phyloP scores from a whole-genome alignment of 2,113 vertebrate genomes.

The Mobula hypostoma region DNA sequence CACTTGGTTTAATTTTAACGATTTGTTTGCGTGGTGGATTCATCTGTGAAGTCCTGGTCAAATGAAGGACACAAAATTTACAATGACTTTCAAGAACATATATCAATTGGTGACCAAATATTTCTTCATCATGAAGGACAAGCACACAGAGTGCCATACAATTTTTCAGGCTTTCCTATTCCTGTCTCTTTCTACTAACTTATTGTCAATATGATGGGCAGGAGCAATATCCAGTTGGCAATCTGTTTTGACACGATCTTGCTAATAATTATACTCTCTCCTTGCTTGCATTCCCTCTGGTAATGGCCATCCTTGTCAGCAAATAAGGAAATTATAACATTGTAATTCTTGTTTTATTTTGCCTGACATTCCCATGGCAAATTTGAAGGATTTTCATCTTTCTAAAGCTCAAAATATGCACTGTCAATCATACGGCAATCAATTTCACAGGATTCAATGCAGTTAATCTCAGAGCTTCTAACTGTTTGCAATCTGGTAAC shows the following conservation, averaged over 20 bases:
- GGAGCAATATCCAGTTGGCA: neutral
- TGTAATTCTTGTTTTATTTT: too few relatives aligned
- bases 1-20: neutral
- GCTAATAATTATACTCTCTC: neutral
- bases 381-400: neutral
- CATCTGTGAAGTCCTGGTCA: neutral
- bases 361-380: neutral
- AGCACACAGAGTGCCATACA: neutral
- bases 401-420: neutral
- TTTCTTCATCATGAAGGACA: neutral
- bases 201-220: neutral
- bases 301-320: neutral
- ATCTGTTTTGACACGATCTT: neutral
- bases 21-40: neutral
- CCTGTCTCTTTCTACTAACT: neutral
- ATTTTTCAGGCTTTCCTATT: neutral
- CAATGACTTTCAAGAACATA: neutral
- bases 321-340: neutral
- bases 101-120: neutral
- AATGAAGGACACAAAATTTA: neutral
- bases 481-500: neutral
- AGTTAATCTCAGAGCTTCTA: neutral
- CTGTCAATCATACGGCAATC: neutral
- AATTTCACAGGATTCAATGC: neutral
- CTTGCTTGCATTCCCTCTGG: neutral